Conservation (phyloP, 2,888 invertebrate genomes). For the Rugalucina vietnamica region DNA sequence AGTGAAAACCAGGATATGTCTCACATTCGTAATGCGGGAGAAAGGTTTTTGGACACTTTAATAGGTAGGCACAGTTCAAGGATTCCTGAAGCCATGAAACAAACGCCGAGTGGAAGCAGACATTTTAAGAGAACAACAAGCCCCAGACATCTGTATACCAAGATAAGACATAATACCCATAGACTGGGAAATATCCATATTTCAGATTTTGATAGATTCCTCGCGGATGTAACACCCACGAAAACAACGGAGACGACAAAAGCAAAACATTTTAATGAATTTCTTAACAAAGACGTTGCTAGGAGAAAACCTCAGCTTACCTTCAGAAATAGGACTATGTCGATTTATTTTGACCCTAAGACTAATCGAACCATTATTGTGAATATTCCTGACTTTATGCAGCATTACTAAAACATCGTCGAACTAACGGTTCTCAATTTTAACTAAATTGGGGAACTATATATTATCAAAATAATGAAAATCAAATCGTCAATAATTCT, state of each 20-base stretch:
- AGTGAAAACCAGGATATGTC: neutral
- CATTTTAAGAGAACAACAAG: neutral
- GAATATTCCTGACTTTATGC: neutral
- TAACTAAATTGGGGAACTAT: neutral
- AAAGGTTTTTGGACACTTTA: neutral
- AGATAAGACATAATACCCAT: neutral
- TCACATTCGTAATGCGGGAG: neutral
- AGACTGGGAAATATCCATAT: neutral
- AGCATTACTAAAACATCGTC: no score
- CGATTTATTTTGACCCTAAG: neutral
- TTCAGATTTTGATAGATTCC: neutral
- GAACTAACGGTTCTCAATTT: no score
- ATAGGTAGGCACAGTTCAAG: neutral
- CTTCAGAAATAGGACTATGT: neutral
- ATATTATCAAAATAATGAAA: neutral
- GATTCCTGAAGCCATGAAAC: neutral
- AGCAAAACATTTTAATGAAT: neutral
- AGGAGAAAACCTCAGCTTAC: no score
- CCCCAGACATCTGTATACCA: neutral
- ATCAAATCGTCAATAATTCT: neutral
- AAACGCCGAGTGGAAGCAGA: neutral
- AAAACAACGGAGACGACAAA: neutral
- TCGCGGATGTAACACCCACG: neutral
- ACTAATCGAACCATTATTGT: neutral
- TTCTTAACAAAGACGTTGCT: neutral